Conservation (phyloP, 1,140 invertebrate genomes). For the Argopecten irradians region DNA sequence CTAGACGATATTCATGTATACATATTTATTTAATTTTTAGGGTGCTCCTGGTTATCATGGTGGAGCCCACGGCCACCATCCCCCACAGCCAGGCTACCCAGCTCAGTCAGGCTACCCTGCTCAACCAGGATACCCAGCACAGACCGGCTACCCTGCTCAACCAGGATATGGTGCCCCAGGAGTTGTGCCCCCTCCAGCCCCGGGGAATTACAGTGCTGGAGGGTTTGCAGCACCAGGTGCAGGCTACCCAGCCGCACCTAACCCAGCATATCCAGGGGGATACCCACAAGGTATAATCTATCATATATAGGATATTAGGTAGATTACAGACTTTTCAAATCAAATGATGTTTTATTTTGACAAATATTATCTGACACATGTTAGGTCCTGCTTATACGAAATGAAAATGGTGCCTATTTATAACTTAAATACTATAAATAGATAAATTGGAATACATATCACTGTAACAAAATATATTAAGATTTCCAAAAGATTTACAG, state of each 20-base stretch:
- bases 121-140: conserved; percentile 37
- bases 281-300: conserved; percentile 30
- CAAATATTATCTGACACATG: too few species aligned
- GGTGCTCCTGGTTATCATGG: conserved; percentile 6
- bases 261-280: conserved; percentile 47
- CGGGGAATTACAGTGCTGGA: conserved; percentile 24
- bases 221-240: conserved; percentile 35
- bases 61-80: conserved; percentile 32
- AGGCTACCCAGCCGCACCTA: conserved; percentile 40
- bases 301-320: too few species aligned
- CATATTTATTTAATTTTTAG: too few species aligned
- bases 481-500: too few species aligned
- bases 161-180: conserved; percentile 40
- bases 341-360: too few species aligned
- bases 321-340: too few species aligned
- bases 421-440: too few species aligned
- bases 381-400: too few species aligned
- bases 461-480: too few species aligned
- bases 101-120: conserved; percentile 23
- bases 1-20: too few species aligned
- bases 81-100: conserved; percentile 24
- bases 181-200: conserved; percentile 35
- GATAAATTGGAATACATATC: too few species aligned
- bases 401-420: too few species aligned
- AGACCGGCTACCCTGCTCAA: conserved; percentile 27